Base-by-base conservation (phyloP, 1,140 invertebrate genomes). In the Eumeta japonica region DNA sequence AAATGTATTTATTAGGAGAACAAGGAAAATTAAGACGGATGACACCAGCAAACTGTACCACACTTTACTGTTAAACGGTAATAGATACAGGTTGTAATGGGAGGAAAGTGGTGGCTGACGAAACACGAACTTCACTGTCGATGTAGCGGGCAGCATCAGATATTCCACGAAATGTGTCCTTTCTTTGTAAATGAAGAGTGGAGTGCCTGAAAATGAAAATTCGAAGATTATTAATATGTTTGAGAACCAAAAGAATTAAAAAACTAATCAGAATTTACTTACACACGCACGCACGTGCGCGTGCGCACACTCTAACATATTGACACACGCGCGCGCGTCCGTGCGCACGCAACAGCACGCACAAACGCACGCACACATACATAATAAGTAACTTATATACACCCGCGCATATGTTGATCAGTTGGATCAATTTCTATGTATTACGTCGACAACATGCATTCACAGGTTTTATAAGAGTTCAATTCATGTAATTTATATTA, bases 21-120 rank as follows among this genome's bases (percentile, higher is more conserved):
- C 43, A 3, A 53, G 37, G 0, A 57, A 53, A n/a, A 79, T 61
- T 10, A 81, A 31, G 3, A 75, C 9, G 0, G 81, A 46, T 16
- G 83, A 59, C 9, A 45, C 58, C 10, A 55, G 48, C 3, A 73
- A 70, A 24, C 74, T 78, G 10, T 74, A 41, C 83, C 83, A 86
- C 1, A 85, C 82, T 1, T 50, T 49, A 2, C 39, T 58, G 24
- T 78, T 66, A 45, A 85, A 85, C 0, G 83, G 81, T 18, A 85
- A 48, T 3, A 73, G 55, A 45, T 81, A 86, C 19, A 85, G 75
- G 49, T 85, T 84, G 17, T 75, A 77, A 10, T 83, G 71, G 34
- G 78, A 83, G 0, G 82, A 84, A 10, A 85, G 53, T 37, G 81
- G 76, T 11, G 82, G 83, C 48, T 80, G 72, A 3, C 79, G 66